Base-by-base conservation (phyloP, 2,888 invertebrate species). In the Patella depressa region DNA sequence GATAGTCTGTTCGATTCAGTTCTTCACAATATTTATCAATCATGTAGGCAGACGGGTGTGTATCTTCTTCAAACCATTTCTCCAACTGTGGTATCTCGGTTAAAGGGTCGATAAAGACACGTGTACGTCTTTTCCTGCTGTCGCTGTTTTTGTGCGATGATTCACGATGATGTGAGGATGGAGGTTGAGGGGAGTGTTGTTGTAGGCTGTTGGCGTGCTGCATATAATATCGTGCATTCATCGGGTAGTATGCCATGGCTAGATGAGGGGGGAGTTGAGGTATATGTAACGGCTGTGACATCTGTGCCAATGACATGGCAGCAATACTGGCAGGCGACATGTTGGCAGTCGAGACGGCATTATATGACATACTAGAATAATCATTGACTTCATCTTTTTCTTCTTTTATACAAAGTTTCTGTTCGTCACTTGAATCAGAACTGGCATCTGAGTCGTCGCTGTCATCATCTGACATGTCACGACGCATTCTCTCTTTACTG, bases 81-180 rank as follows among this genome's bases (percentile, higher is more conserved):
- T 92, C 91, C 76, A 93, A 88, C 77, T 92, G 92, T 14, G 93
- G 93, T 78, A 99, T 98, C 93, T 99, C 99, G 19, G 98, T 97
- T 34, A 99, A 97, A 0, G 99, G 99, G 93, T 99, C 99, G 89
- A 99, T 99, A 93, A 99, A 99, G 70, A 99, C 98, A 85, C 99
- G 95, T 92, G 98, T 99, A 71, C 99, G 94, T 91, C 98, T 97
- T 83, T 98, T 94, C 87, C 88, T 83, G 73, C 75, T 75, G 74
- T 55, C 53, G 72, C 69, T 45, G 77, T 72, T 78, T 72, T 72
- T 77, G 77, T 55, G 71, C 53, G 57, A 76, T 59, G 76, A 45
- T 24, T 55, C 73, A 45, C 80, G 76, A 53, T 80, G 78, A 71
- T 78, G 79, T 34, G 19, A 29, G 19, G 65, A 65, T 7, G 65